Percentiles rank a stretch among this genome's conserved stretches.
Conservation (phyloP, 2,797 vertebrate genomes). For the Silurus lanzhouensis region DNA sequence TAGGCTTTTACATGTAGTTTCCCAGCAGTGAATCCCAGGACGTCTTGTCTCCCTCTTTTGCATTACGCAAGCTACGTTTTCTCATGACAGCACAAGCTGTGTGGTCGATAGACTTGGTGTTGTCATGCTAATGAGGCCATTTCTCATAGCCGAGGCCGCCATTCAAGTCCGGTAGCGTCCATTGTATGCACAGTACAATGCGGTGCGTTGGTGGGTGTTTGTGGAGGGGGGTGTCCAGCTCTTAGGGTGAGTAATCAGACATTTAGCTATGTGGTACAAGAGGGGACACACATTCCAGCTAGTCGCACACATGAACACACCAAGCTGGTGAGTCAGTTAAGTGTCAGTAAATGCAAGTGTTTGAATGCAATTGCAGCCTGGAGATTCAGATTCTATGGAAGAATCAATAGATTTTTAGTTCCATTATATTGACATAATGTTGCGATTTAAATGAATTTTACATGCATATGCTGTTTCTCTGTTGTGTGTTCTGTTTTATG, state of each 20-base stretch:
- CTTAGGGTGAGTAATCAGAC: conserved; percentile 43
- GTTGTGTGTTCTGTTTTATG: too few relatives aligned
- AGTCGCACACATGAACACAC: neutral
- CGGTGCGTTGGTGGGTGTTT: conserved; percentile 41
- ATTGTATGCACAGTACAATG: conserved; percentile 54
- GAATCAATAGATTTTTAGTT: too few relatives aligned
- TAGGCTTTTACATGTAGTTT: neutral
- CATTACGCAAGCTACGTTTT: conserved; percentile 48
- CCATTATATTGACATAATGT: neutral
- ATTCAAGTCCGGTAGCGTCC: conserved; percentile 48
- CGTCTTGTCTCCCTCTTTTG: conserved; percentile 23
- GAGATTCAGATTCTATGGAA: neutral
- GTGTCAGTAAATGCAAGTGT: neutral
- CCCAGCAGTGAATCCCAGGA: conserved; percentile 24
- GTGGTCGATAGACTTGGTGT: conserved; percentile 44
- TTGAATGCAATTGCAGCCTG: neutral
- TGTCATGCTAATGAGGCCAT: conserved; percentile 53
- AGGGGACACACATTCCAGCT: conserved; percentile 34
- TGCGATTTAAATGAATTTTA: too few relatives aligned
- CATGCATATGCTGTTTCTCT: too few relatives aligned
- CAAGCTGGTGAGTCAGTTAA: conserved; percentile 38
- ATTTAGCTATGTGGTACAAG: conserved; percentile 59
- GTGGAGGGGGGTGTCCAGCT: conserved; percentile 24
- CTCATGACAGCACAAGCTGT: conserved; percentile 45
- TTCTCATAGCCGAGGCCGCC: conserved; percentile 43